Percentiles rank a stretch among this genome's conserved stretches.
These are phyloP conservation scores for Hypolimnas misippus DNA, from an alignment of 2,888 invertebrate genomes.

Conservation along the genomic window DNA sequence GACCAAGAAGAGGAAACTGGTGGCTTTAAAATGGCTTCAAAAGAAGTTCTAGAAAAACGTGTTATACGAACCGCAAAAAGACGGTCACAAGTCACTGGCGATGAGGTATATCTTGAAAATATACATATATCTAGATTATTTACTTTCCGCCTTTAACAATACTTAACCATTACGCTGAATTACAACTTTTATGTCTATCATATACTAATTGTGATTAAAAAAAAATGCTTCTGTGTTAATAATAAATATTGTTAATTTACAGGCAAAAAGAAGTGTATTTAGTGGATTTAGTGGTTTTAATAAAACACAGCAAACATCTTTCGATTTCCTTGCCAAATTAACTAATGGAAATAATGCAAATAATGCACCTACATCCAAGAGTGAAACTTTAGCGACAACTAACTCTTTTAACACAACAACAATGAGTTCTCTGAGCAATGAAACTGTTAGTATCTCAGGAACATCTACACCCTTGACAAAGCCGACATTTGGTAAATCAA, in stretches of 20 bases:
- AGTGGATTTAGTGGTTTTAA: slow-evolving; percentile 87
- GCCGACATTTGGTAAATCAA: slow-evolving; percentile 51
- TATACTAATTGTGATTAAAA: neutral
- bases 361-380: slow-evolving; percentile 58
- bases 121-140: no score
- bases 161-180: no score
- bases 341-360: slow-evolving; percentile 72
- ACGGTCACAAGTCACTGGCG: slow-evolving; percentile 64
- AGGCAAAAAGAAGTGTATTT: slow-evolving; percentile 85
- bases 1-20: slow-evolving; percentile 87
- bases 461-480: slow-evolving; percentile 49
- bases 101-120: slow-evolving; percentile 56
- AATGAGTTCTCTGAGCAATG: slow-evolving; percentile 51
- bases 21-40: slow-evolving; percentile 85
- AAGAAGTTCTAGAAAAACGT: slow-evolving; percentile 89
- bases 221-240: neutral
- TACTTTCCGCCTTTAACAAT: neutral
- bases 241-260: slow-evolving; percentile 50
- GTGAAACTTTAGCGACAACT: slow-evolving; percentile 53
- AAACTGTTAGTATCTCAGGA: slow-evolving; percentile 54
- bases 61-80: slow-evolving; percentile 92
- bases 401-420: slow-evolving; percentile 59
- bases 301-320: slow-evolving; percentile 80
- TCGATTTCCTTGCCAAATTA: slow-evolving; percentile 85
- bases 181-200: neutral